Evolutionary conservation across 2,888 invertebrate species (phyloP).

Genomic region (Bhutanitis thaidina): DNA sequence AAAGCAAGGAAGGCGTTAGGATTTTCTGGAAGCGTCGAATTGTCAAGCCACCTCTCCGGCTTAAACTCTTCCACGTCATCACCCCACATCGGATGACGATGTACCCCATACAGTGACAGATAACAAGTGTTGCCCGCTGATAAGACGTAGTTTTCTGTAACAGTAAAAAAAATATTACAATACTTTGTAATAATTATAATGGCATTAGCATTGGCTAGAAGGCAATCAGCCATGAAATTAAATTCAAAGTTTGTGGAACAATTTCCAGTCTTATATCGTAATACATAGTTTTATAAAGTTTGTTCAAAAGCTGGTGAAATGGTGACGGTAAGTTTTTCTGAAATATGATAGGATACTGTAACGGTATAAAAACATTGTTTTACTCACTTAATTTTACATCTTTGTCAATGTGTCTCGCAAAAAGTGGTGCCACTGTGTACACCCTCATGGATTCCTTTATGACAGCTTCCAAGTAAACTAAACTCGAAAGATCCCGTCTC

Average conservation of each 20-base stretch:
- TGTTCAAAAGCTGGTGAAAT: too few relatives aligned
- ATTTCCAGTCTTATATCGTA: too few relatives aligned
- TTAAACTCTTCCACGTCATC: constrained; percentile 45
- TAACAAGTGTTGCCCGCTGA: constrained; percentile 44
- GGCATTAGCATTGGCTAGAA: too few relatives aligned
- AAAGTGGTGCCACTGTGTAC: constrained; percentile 28
- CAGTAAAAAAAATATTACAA: too few relatives aligned
- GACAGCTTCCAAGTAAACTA: constrained; percentile 38
- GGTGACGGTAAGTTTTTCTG: too few relatives aligned
- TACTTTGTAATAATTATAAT: too few relatives aligned
- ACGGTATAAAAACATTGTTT: too few relatives aligned
- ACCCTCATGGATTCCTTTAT: constrained; percentile 36
- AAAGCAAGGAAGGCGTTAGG: constrained; percentile 47
- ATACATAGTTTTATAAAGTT: too few relatives aligned
- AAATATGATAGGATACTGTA: too few relatives aligned
- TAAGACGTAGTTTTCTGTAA: constrained; percentile 47
- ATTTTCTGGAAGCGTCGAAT: constrained; percentile 38
- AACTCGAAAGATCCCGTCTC: constrained; percentile 32
- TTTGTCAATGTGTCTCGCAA: constrained; percentile 25
- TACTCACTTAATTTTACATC: constrained; percentile 33
- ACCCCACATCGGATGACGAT: constrained; percentile 52
- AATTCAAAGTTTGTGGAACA: too few relatives aligned
- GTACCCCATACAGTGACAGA: constrained; percentile 43
- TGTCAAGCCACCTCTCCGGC: constrained; percentile 53
- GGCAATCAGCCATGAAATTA: too few relatives aligned